These are phyloP conservation scores for Porites australiensis DNA, from an alignment of 64 coral and sea anemone genomes.

Conservation along the genomic window DNA sequence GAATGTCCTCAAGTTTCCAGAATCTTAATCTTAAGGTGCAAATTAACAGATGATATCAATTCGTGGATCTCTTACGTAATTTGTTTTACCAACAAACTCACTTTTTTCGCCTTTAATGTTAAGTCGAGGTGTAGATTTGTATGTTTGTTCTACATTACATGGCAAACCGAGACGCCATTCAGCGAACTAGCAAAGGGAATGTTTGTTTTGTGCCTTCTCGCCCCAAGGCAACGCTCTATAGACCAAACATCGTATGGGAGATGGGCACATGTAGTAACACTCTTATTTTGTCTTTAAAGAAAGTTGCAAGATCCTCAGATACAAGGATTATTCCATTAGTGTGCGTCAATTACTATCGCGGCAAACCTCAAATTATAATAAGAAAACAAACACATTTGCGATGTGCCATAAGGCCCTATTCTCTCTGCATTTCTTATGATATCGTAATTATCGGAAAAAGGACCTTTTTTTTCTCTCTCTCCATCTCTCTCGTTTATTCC, in stretches of 20 bases:
- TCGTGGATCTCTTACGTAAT: background rate
- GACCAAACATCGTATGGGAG: constrained; percentile 21
- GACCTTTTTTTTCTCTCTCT: too few relatives aligned
- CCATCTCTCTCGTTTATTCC: background rate
- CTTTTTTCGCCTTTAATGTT: background rate
- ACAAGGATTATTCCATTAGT: background rate
- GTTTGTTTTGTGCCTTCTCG: constrained; percentile 17
- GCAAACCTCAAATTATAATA: constrained; percentile 33
- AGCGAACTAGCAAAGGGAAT: background rate
- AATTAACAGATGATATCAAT: background rate
- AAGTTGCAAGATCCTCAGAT: background rate
- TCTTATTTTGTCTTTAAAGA: background rate
- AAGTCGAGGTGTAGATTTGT: background rate
- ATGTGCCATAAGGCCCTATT: background rate
- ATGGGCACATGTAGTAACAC: background rate
- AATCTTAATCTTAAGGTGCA: background rate
- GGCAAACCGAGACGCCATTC: background rate
- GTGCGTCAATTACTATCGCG: background rate
- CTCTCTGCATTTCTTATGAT: background rate
- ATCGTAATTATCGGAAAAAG: background rate
- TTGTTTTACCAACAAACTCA: background rate
- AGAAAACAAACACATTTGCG: background rate
- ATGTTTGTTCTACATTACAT: background rate
- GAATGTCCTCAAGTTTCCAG: constrained; percentile 4
- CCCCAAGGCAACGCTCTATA: constrained; percentile 16